phyloP scores from a whole-genome alignment of 1,140 invertebrate genomes.

The Fragariocoptes setiger region DNA sequence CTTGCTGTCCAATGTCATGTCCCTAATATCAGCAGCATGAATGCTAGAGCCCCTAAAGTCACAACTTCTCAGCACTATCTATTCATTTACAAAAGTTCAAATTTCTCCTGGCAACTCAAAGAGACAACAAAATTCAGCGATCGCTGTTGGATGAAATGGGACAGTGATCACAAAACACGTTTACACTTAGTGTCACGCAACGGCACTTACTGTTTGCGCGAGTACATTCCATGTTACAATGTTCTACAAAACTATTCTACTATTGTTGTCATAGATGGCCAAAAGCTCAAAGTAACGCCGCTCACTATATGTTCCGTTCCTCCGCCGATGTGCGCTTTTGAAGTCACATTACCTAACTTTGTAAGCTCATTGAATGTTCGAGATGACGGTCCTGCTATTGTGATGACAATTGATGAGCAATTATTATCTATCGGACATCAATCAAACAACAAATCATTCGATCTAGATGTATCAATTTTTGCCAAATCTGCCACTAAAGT shows the following conservation, averaged over 20 bases:
- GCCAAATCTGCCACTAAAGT: not conserved
- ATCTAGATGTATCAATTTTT: not conserved
- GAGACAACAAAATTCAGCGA: slow-evolving; percentile 26
- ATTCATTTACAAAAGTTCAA: slow-evolving; percentile 42
- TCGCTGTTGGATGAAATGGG: slow-evolving; percentile 22
- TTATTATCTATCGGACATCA: not conserved
- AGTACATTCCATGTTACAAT: not conserved
- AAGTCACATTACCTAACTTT: slow-evolving; percentile 21
- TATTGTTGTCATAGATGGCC: slow-evolving; percentile 43
- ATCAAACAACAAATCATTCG: not conserved
- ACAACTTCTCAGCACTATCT: slow-evolving; percentile 16
- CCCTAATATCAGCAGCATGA: slow-evolving; percentile 7
- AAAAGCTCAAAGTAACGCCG: slow-evolving; percentile 31
- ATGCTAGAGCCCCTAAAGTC: not conserved
- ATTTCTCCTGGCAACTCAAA: slow-evolving; percentile 73
- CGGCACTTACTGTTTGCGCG: slow-evolving; percentile 21
- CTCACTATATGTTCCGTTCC: slow-evolving; percentile 38
- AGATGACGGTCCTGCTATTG: not conserved
- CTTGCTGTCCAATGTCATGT: slow-evolving; percentile 27
- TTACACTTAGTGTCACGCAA: slow-evolving; percentile 25
- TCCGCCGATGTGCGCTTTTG: slow-evolving; percentile 40
- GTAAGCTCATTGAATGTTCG: slow-evolving; percentile 22
- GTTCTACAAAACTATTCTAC: slow-evolving; percentile 17
- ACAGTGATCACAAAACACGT: slow-evolving; percentile 22
- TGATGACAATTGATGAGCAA: not conserved